phyloP scores from a whole-genome alignment of 37 sponge, comb jelly and placozoan species.

The Cliona cf. orientalis region DNA sequence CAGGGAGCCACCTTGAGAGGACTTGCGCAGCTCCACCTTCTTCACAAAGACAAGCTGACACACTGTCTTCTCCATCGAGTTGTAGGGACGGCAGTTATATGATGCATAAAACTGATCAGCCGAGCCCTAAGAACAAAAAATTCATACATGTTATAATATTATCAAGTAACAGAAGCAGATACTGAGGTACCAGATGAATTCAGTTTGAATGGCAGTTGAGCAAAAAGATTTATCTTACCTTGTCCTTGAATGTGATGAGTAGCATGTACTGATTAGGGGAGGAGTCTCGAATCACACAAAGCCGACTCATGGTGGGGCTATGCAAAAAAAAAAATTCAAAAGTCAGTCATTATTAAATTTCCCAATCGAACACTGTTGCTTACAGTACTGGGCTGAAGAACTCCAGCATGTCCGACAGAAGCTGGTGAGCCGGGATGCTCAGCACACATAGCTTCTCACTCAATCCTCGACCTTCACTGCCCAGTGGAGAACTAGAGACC shows the following conservation, averaged over 20 bases:
- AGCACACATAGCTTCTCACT: conserved; percentile 60
- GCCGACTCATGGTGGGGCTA: conserved; percentile 56
- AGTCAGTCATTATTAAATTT: conserved; percentile 7
- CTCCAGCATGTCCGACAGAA: conserved; percentile 66
- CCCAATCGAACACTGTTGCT: conserved; percentile 24
- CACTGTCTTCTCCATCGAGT: conserved; percentile 69
- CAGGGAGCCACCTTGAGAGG: conserved; percentile 47
- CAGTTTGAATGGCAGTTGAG: too few relatives aligned
- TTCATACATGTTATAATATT: not conserved
- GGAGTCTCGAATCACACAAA: conserved; percentile 87
- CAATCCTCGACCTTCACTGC: conserved; percentile 5
- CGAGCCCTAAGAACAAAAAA: not conserved
- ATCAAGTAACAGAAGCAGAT: not conserved
- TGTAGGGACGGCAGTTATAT: conserved; percentile 74
- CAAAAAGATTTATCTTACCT: too few relatives aligned
- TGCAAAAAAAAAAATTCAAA: not conserved
- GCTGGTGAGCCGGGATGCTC: conserved; percentile 69
- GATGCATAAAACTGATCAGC: conserved; percentile 62
- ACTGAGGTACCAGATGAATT: too few relatives aligned
- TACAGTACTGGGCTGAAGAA: conserved; percentile 78
- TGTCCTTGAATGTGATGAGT: conserved; percentile 69
- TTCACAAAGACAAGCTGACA: conserved; percentile 72
- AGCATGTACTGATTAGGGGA: conserved; percentile 96
- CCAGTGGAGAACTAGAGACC: not conserved
- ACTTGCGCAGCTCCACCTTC: conserved; percentile 58